phyloP scores from a whole-genome alignment of 2,888 invertebrate genomes.

The Ellobium chinense region DNA sequence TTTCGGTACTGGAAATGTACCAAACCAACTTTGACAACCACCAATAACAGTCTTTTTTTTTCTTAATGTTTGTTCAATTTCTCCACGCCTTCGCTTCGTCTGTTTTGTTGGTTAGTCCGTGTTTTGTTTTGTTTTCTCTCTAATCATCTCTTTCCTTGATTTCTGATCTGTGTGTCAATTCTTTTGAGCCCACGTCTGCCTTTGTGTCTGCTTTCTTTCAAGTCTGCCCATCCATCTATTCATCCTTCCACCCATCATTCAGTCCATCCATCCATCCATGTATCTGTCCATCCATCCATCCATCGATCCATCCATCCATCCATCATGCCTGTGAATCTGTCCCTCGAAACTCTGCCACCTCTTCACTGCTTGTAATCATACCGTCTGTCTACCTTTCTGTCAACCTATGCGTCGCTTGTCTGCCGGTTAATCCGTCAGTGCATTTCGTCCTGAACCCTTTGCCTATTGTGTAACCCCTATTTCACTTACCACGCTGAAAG shows the following conservation, averaged over 20 bases:
- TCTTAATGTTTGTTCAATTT: too few relatives aligned
- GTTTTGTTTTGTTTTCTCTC: too few relatives aligned
- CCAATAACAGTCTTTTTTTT: too few relatives aligned
- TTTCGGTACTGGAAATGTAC: too few relatives aligned
- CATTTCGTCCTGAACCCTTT: too few relatives aligned
- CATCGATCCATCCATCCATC: not conserved
- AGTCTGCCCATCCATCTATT: not conserved
- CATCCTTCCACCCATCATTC: not conserved
- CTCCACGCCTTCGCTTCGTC: too few relatives aligned
- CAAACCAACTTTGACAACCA: too few relatives aligned
- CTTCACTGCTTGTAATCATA: too few relatives aligned
- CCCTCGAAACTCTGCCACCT: too few relatives aligned
- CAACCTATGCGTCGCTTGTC: not conserved
- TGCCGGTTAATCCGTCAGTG: not conserved
- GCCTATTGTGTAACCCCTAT: too few relatives aligned
- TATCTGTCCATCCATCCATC: not conserved
- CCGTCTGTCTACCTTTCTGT: not conserved
- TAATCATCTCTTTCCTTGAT: not conserved
- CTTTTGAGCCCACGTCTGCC: not conserved
- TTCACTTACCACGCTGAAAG: too few relatives aligned
- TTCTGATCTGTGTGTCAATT: not conserved
- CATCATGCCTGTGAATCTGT: not conserved
- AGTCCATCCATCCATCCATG: not conserved
- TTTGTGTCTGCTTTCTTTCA: not conserved
- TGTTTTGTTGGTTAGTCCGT: too few relatives aligned